phyloP scores from a whole-genome alignment of 2,888 invertebrate species.

The Girardia tigrina region DNA sequence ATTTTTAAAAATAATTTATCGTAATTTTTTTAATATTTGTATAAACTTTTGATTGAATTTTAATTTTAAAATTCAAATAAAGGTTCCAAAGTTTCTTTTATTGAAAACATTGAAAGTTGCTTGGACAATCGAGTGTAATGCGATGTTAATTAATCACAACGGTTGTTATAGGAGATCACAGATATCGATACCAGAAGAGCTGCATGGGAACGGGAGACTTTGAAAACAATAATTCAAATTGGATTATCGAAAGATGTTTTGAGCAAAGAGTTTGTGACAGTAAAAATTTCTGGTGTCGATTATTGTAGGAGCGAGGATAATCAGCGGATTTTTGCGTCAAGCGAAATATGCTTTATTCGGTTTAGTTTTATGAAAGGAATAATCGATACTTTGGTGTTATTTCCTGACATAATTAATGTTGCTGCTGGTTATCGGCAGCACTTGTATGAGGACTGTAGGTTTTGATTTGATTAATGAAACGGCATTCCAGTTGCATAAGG shows the following conservation, averaged over 20 bases:
- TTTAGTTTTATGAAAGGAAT: background rate
- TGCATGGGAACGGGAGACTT: background rate
- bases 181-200: background rate
- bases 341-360: background rate
- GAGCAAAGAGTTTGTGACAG: background rate
- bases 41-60: too few species aligned
- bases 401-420: background rate
- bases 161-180: background rate
- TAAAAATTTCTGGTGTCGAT: background rate
- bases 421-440: background rate
- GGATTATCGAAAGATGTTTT: background rate
- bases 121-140: too few species aligned
- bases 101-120: too few species aligned
- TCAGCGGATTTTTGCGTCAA: background rate
- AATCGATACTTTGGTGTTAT: background rate
- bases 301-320: conserved; percentile 13
- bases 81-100: too few species aligned
- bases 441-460: background rate
- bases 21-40: too few species aligned
- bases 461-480: too few species aligned
- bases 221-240: background rate
- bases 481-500: too few species aligned
- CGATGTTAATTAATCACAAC: too few species aligned
- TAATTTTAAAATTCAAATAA: too few species aligned
- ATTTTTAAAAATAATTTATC: too few species aligned